phyloP scores from a whole-genome alignment of 2,113 vertebrate species.

The Varanus komodoensis region DNA sequence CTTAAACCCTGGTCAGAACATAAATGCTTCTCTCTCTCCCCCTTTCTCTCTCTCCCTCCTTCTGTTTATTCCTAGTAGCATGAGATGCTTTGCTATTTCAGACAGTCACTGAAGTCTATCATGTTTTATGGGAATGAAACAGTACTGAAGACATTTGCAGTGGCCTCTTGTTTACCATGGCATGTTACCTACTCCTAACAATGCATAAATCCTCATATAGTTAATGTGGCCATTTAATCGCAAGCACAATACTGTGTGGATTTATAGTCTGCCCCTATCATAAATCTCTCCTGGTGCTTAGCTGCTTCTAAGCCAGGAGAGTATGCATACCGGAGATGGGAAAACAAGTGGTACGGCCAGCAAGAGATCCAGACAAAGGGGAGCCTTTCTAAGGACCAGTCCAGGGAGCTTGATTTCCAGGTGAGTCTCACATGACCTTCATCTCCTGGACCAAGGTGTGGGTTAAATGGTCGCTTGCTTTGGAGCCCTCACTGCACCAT shows the following conservation, averaged over 20 bases:
- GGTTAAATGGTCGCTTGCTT: too few species aligned
- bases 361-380: neutral
- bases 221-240: constrained; percentile 29
- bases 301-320: constrained; percentile 31
- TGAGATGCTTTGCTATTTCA: neutral
- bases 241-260: constrained; percentile 21
- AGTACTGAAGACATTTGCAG: neutral
- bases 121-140: neutral
- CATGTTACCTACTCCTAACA: constrained; percentile 18
- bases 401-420: neutral
- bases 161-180: neutral
- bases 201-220: neutral
- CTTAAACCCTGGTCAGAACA: neutral
- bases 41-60: too few species aligned
- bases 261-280: constrained; percentile 23
- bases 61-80: neutral
- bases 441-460: too few species aligned
- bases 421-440: neutral
- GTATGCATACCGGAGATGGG: neutral
- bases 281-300: constrained; percentile 29
- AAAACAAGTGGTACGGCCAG: neutral
- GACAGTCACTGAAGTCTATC: neutral
- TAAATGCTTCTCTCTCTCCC: neutral
- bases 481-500: too few species aligned
- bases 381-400: neutral